Evolutionary conservation across 2,888 invertebrate species (phyloP).

Genomic region (Nephrotoma flavescens): DNA sequence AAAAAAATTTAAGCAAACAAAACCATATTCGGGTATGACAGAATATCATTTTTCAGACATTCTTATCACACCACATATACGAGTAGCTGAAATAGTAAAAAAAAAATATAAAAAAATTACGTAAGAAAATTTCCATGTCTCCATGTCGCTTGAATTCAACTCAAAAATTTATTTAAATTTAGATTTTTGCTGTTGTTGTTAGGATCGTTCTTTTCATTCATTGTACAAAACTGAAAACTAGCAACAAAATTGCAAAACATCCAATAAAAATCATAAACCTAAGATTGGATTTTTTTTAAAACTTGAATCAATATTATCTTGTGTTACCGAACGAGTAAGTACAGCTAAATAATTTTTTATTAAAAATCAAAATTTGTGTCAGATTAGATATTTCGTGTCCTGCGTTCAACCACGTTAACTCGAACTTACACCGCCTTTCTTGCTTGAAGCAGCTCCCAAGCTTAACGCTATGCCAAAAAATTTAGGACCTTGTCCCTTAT

Average conservation of each 20-base stretch:
- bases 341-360: too few relatives aligned
- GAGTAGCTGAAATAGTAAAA: too few relatives aligned
- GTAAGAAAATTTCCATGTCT: not conserved
- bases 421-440: too few relatives aligned
- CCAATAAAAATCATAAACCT: not conserved
- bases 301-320: not conserved
- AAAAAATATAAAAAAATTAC: too few relatives aligned
- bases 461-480: too few relatives aligned
- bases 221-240: not conserved
- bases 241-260: not conserved
- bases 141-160: not conserved
- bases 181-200: not conserved
- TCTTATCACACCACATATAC: not conserved
- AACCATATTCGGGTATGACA: not conserved
- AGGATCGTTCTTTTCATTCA: not conserved
- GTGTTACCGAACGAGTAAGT: too few relatives aligned
- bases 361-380: too few relatives aligned
- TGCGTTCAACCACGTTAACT: too few relatives aligned
- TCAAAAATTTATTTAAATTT: not conserved
- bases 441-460: too few relatives aligned
- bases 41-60: not conserved
- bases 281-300: not conserved
- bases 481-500: too few relatives aligned
- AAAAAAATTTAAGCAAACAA: not conserved
- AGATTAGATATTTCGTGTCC: too few relatives aligned